Percentiles rank a stretch among this genome's conserved stretches.
These are phyloP conservation scores for Xiphophorus couchianus DNA, from an alignment of 2,113 vertebrate species.

Conservation along the genomic window DNA sequence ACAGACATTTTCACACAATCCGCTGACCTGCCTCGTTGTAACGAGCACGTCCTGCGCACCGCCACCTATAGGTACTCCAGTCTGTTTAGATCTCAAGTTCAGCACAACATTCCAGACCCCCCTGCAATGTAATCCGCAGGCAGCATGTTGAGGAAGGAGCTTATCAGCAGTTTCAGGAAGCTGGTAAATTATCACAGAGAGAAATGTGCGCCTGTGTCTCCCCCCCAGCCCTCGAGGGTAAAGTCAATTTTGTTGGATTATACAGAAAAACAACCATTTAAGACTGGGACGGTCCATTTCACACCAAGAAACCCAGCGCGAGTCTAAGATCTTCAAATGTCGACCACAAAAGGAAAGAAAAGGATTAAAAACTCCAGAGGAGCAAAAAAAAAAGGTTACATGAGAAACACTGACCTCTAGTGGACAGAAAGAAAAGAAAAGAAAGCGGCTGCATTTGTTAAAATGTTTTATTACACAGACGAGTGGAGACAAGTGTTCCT, in stretches of 20 bases:
- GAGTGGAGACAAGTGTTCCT: not conserved
- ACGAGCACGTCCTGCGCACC: not conserved
- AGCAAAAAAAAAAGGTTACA: not conserved
- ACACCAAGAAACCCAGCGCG: not conserved
- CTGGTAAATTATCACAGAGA: slow-evolving; percentile 16
- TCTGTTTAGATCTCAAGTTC: not conserved
- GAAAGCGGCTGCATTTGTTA: not conserved
- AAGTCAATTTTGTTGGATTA: not conserved
- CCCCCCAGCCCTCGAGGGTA: not conserved
- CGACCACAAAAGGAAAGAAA: not conserved
- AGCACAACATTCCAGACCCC: not conserved
- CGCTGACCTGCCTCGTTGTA: not conserved
- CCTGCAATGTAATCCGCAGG: not conserved
- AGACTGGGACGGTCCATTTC: not conserved
- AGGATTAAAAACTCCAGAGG: not conserved
- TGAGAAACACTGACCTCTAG: slow-evolving; percentile 18
- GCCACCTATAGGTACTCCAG: not conserved
- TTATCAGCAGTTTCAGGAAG: slow-evolving; percentile 43
- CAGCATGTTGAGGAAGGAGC: slow-evolving; percentile 30
- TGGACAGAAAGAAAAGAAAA: not conserved
- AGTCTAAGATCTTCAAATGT: not conserved
- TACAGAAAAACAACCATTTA: not conserved
- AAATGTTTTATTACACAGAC: slow-evolving; percentile 38
- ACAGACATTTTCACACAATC: not conserved
- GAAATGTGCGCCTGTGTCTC: not conserved